Evolutionary conservation across 2,888 invertebrate genomes (phyloP).

Genomic region (Pelosia muscerda): DNA sequence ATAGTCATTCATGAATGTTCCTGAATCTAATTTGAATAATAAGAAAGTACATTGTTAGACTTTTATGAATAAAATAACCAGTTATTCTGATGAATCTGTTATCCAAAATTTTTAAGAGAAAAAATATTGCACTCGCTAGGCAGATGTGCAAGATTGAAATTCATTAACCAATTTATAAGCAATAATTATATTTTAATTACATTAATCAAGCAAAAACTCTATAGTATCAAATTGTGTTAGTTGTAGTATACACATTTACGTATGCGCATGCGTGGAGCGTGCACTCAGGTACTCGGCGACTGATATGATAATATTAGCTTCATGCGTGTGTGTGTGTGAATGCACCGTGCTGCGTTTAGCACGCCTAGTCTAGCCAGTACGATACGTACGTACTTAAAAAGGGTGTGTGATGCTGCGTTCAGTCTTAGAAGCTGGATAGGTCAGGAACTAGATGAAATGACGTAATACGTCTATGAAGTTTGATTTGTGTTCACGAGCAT

Average conservation of each 20-base stretch:
- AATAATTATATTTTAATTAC: neutral
- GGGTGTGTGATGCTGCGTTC: conserved; percentile 21
- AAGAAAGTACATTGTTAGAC: too few species aligned
- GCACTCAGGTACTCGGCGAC: conserved; percentile 68
- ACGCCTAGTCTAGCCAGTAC: conserved; percentile 7
- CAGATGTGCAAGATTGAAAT: neutral
- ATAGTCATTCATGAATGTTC: neutral
- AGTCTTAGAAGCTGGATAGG: conserved; percentile 9
- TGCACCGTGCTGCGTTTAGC: conserved; percentile 25
- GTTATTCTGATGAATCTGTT: too few species aligned
- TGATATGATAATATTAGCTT: conserved; percentile 77
- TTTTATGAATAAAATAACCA: too few species aligned
- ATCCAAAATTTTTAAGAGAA: neutral
- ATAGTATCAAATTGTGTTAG: conserved; percentile 67
- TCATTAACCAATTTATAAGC: neutral
- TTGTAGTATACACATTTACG: conserved; percentile 66
- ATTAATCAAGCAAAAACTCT: neutral
- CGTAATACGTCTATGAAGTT: neutral
- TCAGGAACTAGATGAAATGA: conserved; percentile 4
- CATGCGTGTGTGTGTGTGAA: conserved; percentile 54
- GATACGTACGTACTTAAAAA: conserved; percentile 14
- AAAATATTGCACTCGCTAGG: too few species aligned
- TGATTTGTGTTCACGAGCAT: neutral
- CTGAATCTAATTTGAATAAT: too few species aligned
- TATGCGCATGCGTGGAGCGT: conserved; percentile 78